A percentile compares a stretch with the other conserved stretches of the same genome.
These are phyloP conservation scores for Dipodomys merriami DNA, from an alignment of 2,113 vertebrate genomes.

Conservation along the genomic window DNA sequence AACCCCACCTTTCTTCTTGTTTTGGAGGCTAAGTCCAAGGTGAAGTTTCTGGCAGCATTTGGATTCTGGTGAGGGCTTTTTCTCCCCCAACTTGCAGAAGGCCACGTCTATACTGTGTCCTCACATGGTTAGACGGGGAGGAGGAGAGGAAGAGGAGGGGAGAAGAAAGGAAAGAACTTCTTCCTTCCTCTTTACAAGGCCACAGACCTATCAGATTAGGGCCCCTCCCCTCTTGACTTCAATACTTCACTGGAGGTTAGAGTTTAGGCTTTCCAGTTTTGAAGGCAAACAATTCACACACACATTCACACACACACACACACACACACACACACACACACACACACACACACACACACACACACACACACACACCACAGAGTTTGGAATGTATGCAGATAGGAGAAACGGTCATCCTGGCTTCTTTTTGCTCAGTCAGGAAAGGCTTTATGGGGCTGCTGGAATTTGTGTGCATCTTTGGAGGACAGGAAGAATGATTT, in stretches of 20 bases:
- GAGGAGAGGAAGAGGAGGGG: too few species aligned
- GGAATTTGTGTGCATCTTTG: background rate
- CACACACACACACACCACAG: background rate
- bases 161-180: too few species aligned
- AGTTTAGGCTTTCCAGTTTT: background rate
- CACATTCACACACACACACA: background rate
- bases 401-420: background rate
- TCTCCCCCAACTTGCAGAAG: background rate
- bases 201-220: background rate
- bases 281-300: background rate
- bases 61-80: background rate
- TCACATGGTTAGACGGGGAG: background rate
- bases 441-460: background rate
- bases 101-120: background rate
- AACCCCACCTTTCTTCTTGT: background rate
- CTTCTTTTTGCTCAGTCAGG: background rate
- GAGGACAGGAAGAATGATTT: background rate
- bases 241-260: background rate
- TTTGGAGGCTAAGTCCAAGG: background rate
- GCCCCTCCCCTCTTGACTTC: background rate
- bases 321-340: background rate
- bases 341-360: fast-evolving
- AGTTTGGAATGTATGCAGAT: background rate
- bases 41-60: background rate
- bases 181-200: background rate